Evolutionary conservation across 2,113 vertebrate species (phyloP), one percentile per base, ranked within the genome.

Genomic region (Nansenia antarctica): DNA sequence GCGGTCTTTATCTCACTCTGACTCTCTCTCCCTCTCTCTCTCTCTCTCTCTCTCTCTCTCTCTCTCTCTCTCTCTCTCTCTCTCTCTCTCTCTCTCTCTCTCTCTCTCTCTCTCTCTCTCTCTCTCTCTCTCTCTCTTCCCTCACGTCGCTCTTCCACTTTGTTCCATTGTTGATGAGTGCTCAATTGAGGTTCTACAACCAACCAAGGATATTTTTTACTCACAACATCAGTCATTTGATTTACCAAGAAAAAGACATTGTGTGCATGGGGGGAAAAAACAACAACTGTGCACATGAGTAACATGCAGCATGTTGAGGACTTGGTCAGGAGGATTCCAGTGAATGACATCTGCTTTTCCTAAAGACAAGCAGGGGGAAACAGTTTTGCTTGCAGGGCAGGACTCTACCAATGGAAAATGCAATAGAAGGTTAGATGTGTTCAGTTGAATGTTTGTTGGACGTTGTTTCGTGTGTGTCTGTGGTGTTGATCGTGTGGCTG

Each of bases 361-460:
- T 90, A 86, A 90, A 87, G 88, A 88, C 87, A 82, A 85, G n/a
- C n/a, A n/a, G n/a, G n/a, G 88, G 79, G 84, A 55, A 64, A 81
- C 81, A 87, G 74, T 80, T 66, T 76, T 52, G 74, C 80, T 85
- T 81, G 83, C 80, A 79, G 78, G 63, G 82, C n/a, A n/a, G 83
- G 85, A 88, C 78, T 87, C 81, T 84, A 73, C 83, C 83, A 76
- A 93, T 93, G 92, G 93, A 92, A 86, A 92, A 89, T 93, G 89
- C 90, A 88, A 82, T 92, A 89, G 92, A 93, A 93, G 93, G 93
- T 93, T 89, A 90, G 92, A 92, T 82, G 74, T 79, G 87, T 84
- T 87, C 63, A 81, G 73, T 81, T 85, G 54, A 83, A 76, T 77
- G 32, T 85, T 66, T 31, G 55, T 6, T 84, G 77, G 79, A 72